Evolutionary conservation across 2,797 vertebrate species (phyloP).

Genomic region (Schizopygopsis pylzovi): DNA sequence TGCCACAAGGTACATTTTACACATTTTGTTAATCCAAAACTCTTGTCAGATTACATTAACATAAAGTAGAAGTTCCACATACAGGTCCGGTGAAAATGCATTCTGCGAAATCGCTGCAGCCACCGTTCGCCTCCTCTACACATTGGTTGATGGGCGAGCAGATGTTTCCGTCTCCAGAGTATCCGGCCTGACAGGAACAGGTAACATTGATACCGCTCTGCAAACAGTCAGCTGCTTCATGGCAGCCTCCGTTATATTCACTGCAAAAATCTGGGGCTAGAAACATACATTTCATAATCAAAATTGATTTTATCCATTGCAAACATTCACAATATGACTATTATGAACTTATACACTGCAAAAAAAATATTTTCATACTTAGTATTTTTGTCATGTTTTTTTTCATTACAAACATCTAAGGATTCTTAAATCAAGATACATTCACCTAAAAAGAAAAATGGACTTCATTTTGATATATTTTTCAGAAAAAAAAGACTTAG

Average conservation of each 20-base stretch:
- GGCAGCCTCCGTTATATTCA: conserved; percentile 88
- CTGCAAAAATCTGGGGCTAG: conserved; percentile 87
- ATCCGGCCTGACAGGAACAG: conserved; percentile 81
- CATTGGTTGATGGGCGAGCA: conserved; percentile 89
- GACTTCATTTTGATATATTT: no score
- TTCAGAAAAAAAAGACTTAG: background rate
- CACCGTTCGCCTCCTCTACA: conserved; percentile 82
- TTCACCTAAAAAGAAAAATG: background rate
- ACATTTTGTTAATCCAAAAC: background rate
- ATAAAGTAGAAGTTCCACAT: conserved; percentile 65
- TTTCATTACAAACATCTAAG: background rate
- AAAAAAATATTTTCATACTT: background rate
- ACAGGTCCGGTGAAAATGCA: conserved; percentile 92
- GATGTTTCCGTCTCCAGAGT: conserved; percentile 85
- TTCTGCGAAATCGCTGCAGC: conserved; percentile 90
- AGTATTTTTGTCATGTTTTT: background rate
- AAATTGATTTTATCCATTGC: background rate
- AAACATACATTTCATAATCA: background rate
- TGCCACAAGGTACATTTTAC: conserved; percentile 60
- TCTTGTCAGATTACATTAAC: background rate
- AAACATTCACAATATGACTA: background rate
- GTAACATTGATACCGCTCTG: conserved; percentile 79
- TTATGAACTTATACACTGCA: background rate
- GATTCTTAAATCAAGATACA: background rate
- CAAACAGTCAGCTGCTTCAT: conserved; percentile 82